Conservation (phyloP, 2,888 invertebrate species). For the Orthosia gothica region DNA sequence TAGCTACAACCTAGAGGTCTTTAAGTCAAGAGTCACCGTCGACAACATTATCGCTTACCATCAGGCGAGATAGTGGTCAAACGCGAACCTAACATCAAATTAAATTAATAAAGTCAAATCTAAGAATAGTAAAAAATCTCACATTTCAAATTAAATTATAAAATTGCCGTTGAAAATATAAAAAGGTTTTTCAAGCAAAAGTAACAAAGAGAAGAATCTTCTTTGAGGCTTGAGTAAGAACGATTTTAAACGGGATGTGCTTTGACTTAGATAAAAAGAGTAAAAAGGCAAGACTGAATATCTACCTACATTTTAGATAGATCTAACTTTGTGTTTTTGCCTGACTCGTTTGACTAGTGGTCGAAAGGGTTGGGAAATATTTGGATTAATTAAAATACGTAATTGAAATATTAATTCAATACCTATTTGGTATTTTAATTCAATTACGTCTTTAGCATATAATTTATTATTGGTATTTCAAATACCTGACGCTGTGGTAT, state of each 20-base stretch:
- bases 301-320: neutral
- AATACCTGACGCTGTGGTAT: too few species aligned
- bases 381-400: constrained; percentile 25
- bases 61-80: too few species aligned
- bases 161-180: neutral
- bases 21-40: too few species aligned
- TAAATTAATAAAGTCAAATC: neutral
- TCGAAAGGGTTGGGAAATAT: constrained; percentile 11
- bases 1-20: too few species aligned
- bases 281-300: constrained; percentile 10
- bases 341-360: too few species aligned
- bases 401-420: constrained; percentile 7
- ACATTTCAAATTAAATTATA: neutral
- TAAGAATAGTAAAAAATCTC: neutral
- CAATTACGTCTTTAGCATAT: too few species aligned
- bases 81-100: too few species aligned
- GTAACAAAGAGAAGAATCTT: constrained; percentile 10
- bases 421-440: too few species aligned
- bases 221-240: constrained; percentile 7
- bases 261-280: neutral
- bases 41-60: too few species aligned
- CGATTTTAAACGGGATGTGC: neutral
- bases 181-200: constrained; percentile 6
- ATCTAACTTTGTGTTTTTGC: too few species aligned
- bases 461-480: too few species aligned